These are phyloP conservation scores for Pediacus dermestoides DNA, from an alignment of 2,888 invertebrate genomes.

Conservation along the genomic window DNA sequence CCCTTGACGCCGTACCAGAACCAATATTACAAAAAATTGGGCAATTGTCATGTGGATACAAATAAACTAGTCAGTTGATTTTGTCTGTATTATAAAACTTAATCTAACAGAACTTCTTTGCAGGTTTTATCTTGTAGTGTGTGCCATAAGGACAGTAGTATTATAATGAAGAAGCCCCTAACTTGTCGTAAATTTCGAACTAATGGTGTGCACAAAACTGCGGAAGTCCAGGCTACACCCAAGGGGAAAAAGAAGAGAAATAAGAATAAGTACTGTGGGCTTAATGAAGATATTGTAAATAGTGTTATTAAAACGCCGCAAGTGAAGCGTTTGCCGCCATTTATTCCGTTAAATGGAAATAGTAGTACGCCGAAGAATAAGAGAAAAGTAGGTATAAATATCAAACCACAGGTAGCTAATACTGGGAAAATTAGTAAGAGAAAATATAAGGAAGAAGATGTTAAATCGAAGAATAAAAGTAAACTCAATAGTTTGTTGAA, in stretches of 20 bases:
- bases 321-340: no score
- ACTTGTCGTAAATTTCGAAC: neutral
- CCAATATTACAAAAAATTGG: slow-evolving; percentile 22
- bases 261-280: slow-evolving; percentile 49
- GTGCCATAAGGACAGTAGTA: slow-evolving; percentile 30
- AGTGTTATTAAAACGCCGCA: no score
- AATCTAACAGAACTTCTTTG: slow-evolving; percentile 17
- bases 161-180: slow-evolving; percentile 22
- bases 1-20: slow-evolving; percentile 26
- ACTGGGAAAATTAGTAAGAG: no score
- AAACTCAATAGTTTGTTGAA: slow-evolving; percentile 21
- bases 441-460: slow-evolving; percentile 18
- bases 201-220: slow-evolving; percentile 5
- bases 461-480: slow-evolving; percentile 18
- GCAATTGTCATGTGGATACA: slow-evolving; percentile 13
- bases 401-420: no score
- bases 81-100: slow-evolving; percentile 5
- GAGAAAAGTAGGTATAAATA: slow-evolving; percentile 9
- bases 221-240: slow-evolving; percentile 2
- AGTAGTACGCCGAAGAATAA: neutral
- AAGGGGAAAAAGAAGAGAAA: slow-evolving; percentile 40
- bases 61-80: slow-evolving; percentile 23
- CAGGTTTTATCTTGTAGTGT: slow-evolving; percentile 34
- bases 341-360: slow-evolving; percentile 5
- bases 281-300: slow-evolving; percentile 34